phyloP scores from a whole-genome alignment of 2,113 vertebrate species.

The Malurus cyaneus region DNA sequence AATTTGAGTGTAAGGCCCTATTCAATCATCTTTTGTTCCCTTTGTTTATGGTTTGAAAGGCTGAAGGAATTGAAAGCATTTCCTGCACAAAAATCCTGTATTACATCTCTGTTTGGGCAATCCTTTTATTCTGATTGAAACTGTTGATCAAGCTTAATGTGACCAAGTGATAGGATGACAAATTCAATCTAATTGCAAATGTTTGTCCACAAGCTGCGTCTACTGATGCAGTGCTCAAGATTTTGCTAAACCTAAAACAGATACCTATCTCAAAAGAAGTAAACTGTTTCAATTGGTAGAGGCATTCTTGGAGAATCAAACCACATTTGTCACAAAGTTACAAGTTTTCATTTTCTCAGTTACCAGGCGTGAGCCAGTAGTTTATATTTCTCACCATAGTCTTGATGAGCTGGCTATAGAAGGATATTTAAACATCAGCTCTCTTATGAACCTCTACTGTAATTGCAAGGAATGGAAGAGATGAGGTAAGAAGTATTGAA shows the following conservation, averaged over 20 bases:
- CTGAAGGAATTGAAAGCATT: not conserved
- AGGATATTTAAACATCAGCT: not conserved
- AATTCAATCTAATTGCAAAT: not conserved
- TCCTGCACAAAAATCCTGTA: not conserved
- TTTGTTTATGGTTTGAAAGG: not conserved
- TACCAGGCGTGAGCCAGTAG: not conserved
- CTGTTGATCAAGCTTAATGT: not conserved
- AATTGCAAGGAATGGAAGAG: not conserved
- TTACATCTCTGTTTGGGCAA: not conserved
- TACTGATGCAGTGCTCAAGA: not conserved
- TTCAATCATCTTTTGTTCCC: not conserved
- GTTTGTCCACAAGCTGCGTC: not conserved
- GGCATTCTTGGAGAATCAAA: not conserved
- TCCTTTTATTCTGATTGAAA: not conserved
- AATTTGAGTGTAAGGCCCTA: not conserved
- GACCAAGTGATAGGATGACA: not conserved
- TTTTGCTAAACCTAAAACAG: not conserved
- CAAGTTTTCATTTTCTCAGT: not conserved
- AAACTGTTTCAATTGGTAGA: not conserved
- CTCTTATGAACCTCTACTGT: not conserved
- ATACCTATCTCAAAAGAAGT: not conserved
- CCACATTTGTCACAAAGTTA: not conserved
- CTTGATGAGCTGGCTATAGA: not conserved
- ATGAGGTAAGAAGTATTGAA: not conserved
- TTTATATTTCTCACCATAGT: not conserved